phyloP scores from a whole-genome alignment of 1,140 invertebrate genomes.

The Musca vetustissima region DNA sequence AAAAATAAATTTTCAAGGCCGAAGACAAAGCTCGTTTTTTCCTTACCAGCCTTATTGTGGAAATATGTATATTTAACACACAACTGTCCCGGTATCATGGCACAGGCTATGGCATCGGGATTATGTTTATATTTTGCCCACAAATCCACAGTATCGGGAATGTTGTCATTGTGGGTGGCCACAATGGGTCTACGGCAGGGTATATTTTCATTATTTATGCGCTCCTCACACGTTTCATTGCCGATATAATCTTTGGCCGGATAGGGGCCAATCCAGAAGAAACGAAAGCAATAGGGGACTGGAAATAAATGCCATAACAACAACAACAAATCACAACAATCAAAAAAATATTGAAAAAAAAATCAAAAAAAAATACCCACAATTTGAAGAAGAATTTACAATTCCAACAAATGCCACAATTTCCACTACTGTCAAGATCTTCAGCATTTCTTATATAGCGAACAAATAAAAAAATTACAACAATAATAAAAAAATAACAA shows the following conservation, averaged over 20 bases:
- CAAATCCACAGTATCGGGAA: constrained; percentile 43
- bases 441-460: no score
- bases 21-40: no score
- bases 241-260: constrained; percentile 40
- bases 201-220: constrained; percentile 43
- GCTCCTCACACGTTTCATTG: constrained; percentile 37
- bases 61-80: constrained; percentile 51
- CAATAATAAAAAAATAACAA: no score
- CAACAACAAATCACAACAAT: no score
- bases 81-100: constrained; percentile 39
- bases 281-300: constrained; percentile 49
- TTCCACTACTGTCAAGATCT: no score
- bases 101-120: constrained; percentile 36
- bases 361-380: not conserved
- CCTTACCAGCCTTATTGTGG: constrained; percentile 46
- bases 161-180: constrained; percentile 43
- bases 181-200: constrained; percentile 44
- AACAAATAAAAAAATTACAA: no score
- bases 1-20: no score
- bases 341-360: not conserved
- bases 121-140: constrained; percentile 39
- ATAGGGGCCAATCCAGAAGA: constrained; percentile 49
- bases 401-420: no score
- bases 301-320: not conserved
- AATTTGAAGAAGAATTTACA: no score